Evolutionary conservation across 64 coral and sea anemone species (phyloP).

Genomic region (Actinia equina): DNA sequence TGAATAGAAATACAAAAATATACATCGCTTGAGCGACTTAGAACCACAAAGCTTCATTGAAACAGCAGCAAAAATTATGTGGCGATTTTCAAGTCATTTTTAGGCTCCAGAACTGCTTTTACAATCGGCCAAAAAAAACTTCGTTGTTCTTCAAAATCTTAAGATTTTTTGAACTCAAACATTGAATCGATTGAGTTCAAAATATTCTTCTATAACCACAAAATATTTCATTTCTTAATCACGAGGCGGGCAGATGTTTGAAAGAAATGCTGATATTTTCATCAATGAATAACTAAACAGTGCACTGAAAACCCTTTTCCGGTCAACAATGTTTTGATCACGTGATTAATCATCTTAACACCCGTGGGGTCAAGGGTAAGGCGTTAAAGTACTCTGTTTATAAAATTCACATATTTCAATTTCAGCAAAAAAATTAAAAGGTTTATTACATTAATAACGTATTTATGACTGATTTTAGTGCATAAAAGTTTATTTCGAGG

Average conservation of each 20-base stretch:
- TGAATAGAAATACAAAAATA: not conserved
- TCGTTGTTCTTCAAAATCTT: not conserved
- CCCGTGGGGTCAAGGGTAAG: not conserved
- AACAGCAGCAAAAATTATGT: too few relatives aligned
- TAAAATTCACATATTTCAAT: not conserved
- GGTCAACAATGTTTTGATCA: not conserved
- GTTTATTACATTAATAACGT: not conserved
- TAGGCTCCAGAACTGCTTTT: not conserved
- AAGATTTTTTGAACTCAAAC: not conserved
- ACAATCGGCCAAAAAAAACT: not conserved
- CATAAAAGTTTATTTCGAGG: not conserved
- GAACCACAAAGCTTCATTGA: slow-evolving; percentile 5
- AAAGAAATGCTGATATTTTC: not conserved
- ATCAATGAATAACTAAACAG: not conserved
- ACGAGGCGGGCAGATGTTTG: not conserved
- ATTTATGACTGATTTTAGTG: not conserved
- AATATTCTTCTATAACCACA: not conserved
- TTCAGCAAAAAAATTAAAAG: not conserved
- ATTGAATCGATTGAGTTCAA: not conserved
- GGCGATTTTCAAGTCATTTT: not conserved
- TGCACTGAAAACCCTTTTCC: not conserved
- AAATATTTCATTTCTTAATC: not conserved
- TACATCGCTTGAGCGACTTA: not conserved
- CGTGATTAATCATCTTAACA: not conserved
- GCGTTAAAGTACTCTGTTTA: not conserved